These are phyloP conservation scores for Enteromius unitaeniatus DNA, from an alignment of 2,797 vertebrate genomes.

Conservation along the genomic window DNA sequence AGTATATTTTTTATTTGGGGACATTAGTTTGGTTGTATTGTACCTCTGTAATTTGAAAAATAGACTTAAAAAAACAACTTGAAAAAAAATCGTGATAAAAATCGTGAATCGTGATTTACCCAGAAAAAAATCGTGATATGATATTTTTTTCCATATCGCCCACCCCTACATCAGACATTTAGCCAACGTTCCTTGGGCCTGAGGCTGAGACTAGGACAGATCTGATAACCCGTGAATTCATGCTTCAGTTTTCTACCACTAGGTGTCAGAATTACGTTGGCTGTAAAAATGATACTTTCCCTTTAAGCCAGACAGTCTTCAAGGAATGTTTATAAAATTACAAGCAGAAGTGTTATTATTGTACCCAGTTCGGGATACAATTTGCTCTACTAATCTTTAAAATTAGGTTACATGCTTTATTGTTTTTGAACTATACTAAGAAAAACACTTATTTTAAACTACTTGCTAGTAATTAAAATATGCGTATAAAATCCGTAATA, in stretches of 20 bases:
- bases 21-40: no score
- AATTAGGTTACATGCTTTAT: background rate
- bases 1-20: no score
- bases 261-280: background rate
- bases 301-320: background rate
- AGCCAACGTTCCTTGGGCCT: no score
- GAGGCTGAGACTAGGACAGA: no score
- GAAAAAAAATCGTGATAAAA: no score
- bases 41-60: no score
- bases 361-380: background rate
- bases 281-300: background rate
- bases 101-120: no score
- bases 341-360: background rate
- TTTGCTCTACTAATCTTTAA: background rate
- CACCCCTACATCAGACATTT: no score
- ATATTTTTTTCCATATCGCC: no score
- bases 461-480: background rate
- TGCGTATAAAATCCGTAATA: background rate
- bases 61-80: no score
- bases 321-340: background rate
- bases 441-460: background rate
- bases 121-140: no score
- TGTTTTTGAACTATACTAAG: background rate
- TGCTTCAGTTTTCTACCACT: slow-evolving; percentile 10
- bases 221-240: background rate